Conservation (phyloP, 2,113 vertebrate species). For the Elephantulus edwardii region DNA sequence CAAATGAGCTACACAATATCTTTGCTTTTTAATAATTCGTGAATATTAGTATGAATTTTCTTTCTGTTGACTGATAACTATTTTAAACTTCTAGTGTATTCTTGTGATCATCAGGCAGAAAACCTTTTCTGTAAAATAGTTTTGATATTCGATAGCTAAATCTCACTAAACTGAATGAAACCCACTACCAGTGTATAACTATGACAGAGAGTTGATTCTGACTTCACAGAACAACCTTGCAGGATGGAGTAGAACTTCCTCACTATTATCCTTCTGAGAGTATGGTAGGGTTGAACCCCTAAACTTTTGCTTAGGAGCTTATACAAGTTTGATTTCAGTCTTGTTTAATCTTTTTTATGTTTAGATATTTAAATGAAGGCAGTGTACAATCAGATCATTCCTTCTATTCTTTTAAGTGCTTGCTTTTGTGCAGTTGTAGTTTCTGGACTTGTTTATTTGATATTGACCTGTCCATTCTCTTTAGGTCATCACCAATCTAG, state of each 20-base stretch:
- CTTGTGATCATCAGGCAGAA: not conserved
- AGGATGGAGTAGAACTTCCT: not conserved
- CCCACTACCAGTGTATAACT: not conserved
- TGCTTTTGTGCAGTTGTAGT: not conserved
- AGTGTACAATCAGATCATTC: not conserved
- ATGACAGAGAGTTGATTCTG: no score
- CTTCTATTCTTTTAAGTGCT: not conserved
- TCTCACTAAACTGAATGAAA: not conserved
- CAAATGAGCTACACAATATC: not conserved
- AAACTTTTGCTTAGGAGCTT: not conserved
- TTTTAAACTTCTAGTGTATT: not conserved
- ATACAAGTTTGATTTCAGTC: not conserved
- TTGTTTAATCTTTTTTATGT: not conserved
- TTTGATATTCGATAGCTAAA: not conserved
- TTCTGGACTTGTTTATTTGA: not conserved
- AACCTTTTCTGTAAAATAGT: fast-evolving
- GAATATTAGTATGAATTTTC: not conserved
- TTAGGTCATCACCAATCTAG: conserved; percentile 98
- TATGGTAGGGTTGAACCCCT: not conserved
- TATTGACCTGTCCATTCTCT: conserved; percentile 30
- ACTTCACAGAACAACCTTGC: not conserved
- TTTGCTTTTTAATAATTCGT: not conserved
- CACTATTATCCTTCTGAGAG: not conserved
- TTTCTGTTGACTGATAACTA: not conserved
- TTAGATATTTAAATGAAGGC: not conserved